These are phyloP conservation scores for Microhierax caerulescens DNA, from an alignment of 2,797 vertebrate species.

Conservation along the genomic window DNA sequence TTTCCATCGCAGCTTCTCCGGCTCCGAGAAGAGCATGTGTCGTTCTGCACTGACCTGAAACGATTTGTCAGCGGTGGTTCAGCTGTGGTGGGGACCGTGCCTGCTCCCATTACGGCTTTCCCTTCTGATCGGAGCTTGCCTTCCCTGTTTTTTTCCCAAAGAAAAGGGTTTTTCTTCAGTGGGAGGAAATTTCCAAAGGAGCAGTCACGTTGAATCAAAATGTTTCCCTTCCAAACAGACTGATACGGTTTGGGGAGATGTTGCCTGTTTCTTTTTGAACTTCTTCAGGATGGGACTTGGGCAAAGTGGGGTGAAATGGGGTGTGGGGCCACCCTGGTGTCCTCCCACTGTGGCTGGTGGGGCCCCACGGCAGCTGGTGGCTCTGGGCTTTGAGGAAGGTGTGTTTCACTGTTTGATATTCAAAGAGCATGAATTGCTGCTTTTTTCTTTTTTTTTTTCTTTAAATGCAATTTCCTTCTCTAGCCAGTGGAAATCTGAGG, in stretches of 20 bases:
- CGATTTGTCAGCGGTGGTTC: not conserved
- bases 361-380: not conserved
- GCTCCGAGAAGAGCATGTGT: not conserved
- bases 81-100: fast-evolving
- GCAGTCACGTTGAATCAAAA: not conserved
- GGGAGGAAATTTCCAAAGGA: not conserved
- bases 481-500: not conserved
- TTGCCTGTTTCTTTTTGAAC: fast-evolving
- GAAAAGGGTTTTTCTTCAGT: not conserved
- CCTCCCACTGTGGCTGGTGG: not conserved
- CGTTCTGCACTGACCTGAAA: slow-evolving; percentile 46
- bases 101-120: not conserved
- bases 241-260: fast-evolving
- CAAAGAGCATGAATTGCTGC: not conserved
- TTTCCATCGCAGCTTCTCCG: not conserved
- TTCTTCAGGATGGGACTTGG: not conserved
- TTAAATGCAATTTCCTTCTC: not conserved
- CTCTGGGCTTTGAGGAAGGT: not conserved
- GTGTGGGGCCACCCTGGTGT: not conserved
- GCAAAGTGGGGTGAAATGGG: fast-evolving
- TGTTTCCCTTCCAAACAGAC: fast-evolving
- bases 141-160: not conserved
- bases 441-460: not conserved
- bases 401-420: not conserved
- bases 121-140: not conserved